A percentile compares a stretch with the other conserved stretches of the same genome.
Conservation (phyloP, 2,888 invertebrate species). For the Antheraea yamamai region DNA sequence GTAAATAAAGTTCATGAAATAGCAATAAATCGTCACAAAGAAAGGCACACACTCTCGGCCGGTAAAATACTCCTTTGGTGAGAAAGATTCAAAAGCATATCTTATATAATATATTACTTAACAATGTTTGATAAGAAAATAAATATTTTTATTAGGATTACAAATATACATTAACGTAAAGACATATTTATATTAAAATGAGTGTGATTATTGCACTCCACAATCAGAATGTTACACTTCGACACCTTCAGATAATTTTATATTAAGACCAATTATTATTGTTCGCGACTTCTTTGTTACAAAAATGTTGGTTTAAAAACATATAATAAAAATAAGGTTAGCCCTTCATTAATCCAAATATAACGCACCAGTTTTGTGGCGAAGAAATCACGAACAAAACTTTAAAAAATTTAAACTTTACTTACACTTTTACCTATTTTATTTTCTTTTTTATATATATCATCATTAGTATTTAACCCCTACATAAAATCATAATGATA, state of each 20-base stretch:
- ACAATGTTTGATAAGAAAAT: slow-evolving; percentile 7
- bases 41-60: slow-evolving; percentile 56
- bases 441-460: no score
- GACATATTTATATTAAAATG: background rate
- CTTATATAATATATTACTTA: slow-evolving; percentile 15
- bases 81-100: slow-evolving; percentile 18
- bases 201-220: background rate
- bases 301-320: no score
- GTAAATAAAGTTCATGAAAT: slow-evolving; percentile 79
- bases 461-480: no score
- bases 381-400: no score
- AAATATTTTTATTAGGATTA: slow-evolving; percentile 13
- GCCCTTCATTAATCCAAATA: no score
- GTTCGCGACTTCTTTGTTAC: no score
- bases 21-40: slow-evolving; percentile 75
- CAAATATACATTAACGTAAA: background rate
- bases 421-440: no score
- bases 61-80: slow-evolving; percentile 51
- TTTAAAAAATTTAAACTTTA: no score
- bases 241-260: background rate
- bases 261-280: background rate
- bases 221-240: background rate
- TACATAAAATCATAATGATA: no score
- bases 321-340: no score
- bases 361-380: no score